Evolutionary conservation across 2,797 vertebrate species (phyloP), one percentile per base, ranked within the genome.

Genomic region (Tachyglossus aculeatus): DNA sequence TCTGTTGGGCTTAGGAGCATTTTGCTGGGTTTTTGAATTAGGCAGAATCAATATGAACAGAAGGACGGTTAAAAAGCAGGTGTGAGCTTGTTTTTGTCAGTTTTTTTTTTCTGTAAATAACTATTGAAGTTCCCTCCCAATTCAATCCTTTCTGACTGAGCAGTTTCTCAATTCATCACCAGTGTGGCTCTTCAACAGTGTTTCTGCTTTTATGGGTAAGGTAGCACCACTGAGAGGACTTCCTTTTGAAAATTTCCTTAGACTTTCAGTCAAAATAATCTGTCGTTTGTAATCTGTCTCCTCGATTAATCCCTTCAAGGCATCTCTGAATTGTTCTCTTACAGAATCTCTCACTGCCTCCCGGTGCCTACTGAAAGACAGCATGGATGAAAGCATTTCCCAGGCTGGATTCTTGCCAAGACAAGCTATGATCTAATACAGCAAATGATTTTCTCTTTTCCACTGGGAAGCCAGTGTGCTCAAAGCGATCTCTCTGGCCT

Each of bases 381-480:
- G 53, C 63, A 81, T 59, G 72, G 84, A 71, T 63, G 64, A 77
- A 88, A 84, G 55, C 7, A 36, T 78, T 82, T 69, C 51, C 61
- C 32, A 68, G 39, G 12, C 57, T 88, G 88, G 84, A 78, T 38
- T 21, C 38, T n/a, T 82, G 83, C 84, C 85, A 91, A 89, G 60
- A 63, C 3, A 61, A 91, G 64, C 45, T 62, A 86, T 84, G 79
- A 88, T 84, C 79, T 86, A 89, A 90, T 71, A 65, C 56, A 37
- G 43, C 66, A 83, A 80, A 85, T 88, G 82, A 85, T 87, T 89
- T 86, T 83, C 72, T 70, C 74, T 74, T 85, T 80, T 86, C 70
- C 59, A 1, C 65, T 43, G 67, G 71, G 68, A 78, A 78, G 14
- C 56, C 55, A 54, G 66, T 58, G 48, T 62, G 70, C 65, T 82